Conservation (phyloP, 1,140 invertebrate species). For the Drosophila truncata region DNA sequence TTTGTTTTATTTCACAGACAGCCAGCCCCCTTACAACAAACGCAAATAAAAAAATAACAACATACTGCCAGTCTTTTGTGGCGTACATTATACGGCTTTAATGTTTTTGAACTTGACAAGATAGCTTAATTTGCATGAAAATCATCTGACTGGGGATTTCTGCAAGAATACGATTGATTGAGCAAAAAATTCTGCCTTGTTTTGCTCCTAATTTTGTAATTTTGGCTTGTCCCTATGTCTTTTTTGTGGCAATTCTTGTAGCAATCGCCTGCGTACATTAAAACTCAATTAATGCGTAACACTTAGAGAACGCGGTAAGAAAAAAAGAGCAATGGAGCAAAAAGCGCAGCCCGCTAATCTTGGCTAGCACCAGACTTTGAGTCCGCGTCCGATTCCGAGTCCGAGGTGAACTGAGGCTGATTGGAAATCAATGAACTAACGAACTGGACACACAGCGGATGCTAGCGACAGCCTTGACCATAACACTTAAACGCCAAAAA, state of each 20-base stretch:
- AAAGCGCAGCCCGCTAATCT: constrained; percentile 12
- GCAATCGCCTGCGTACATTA: constrained; percentile 65
- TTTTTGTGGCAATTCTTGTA: constrained; percentile 43
- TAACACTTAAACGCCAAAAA: constrained; percentile 74
- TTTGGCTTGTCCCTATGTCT: constrained; percentile 30
- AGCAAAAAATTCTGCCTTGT: constrained; percentile 51
- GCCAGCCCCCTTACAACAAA: constrained; percentile 52
- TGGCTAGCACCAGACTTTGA: constrained; percentile 19
- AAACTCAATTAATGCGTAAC: constrained; percentile 76
- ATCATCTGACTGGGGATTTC: constrained; percentile 54
- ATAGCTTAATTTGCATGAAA: constrained; percentile 73
- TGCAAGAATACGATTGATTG: constrained; percentile 61
- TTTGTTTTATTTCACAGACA: constrained; percentile 22
- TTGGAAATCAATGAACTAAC: constrained; percentile 72
- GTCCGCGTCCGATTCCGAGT: constrained; percentile 13
- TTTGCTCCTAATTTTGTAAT: constrained; percentile 37
- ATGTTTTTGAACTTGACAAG: constrained; percentile 81
- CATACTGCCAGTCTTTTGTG: constrained; percentile 19
- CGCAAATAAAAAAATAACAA: constrained; percentile 27
- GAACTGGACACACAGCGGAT: constrained; percentile 59
- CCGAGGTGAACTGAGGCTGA: constrained; percentile 56
- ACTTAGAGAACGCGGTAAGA: constrained; percentile 34
- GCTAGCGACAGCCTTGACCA: constrained; percentile 68
- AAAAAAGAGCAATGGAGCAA: constrained; percentile 20
- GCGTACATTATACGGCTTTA: constrained; percentile 64